Conservation (phyloP, 1,140 invertebrate genomes). For the Ladona fulva region DNA sequence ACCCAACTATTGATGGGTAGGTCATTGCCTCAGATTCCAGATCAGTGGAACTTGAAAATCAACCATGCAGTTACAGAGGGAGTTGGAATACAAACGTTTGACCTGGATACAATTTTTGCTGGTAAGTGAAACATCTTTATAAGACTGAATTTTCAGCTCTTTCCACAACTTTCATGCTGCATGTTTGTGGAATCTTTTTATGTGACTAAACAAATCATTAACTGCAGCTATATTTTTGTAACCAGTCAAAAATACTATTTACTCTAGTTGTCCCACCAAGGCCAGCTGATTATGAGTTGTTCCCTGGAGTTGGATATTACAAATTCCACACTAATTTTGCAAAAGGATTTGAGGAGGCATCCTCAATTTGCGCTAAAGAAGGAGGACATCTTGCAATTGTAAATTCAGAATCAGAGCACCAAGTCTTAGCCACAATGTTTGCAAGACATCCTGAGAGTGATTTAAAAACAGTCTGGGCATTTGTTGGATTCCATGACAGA, state of each 20-base stretch:
- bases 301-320: slow-evolving; percentile 27
- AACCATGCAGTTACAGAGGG: neutral
- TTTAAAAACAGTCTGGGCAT: slow-evolving; percentile 27
- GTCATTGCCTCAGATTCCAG: neutral
- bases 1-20: neutral
- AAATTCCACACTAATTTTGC: slow-evolving; percentile 29
- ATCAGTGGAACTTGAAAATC: neutral
- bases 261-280: neutral
- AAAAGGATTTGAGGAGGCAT: slow-evolving; percentile 15
- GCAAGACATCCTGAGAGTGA: neutral
- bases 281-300: slow-evolving; percentile 17
- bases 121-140: neutral
- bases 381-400: slow-evolving; percentile 23
- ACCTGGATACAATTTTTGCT: neutral
- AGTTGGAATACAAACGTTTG: neutral
- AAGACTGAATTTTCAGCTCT: neutral
- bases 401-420: slow-evolving; percentile 19
- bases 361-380: slow-evolving; percentile 19
- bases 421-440: neutral
- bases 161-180: neutral
- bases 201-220: neutral
- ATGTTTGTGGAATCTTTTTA: neutral
- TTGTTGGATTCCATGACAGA: slow-evolving; percentile 33
- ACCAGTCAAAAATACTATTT: neutral
- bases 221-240: neutral